Evolutionary conservation across 2,888 invertebrate species (phyloP).

Genomic region (Drosophila cyrtoloma): DNA sequence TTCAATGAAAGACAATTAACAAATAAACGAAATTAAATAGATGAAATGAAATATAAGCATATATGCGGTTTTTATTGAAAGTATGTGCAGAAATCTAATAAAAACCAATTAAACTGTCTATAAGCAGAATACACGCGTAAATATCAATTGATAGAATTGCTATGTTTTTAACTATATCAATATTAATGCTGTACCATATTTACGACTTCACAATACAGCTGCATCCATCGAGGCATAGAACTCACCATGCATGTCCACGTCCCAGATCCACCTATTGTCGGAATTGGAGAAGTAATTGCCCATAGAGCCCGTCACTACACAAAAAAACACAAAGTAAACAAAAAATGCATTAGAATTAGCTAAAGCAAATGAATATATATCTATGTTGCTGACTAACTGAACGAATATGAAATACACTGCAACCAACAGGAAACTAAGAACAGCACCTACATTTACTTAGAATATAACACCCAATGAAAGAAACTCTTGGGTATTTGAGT

Average conservation of each 20-base stretch:
- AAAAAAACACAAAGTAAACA: slow-evolving; percentile 45
- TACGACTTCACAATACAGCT: slow-evolving; percentile 4
- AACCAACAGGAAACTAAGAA: not conserved
- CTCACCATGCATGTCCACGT: slow-evolving; percentile 47
- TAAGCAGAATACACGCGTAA: slow-evolving; percentile 30
- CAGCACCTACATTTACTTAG: not conserved
- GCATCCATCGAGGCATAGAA: slow-evolving; percentile 41
- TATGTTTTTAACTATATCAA: not conserved
- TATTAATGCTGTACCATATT: slow-evolving; percentile 3
- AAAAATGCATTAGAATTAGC: slow-evolving; percentile 36
- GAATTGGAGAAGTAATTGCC: slow-evolving; percentile 44
- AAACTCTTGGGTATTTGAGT: slow-evolving; percentile 2
- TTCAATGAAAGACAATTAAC: slow-evolving; percentile 74
- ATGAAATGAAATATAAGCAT: slow-evolving; percentile 26
- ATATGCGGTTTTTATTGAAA: slow-evolving; percentile 48
- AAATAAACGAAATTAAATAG: slow-evolving; percentile 52
- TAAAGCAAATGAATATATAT: slow-evolving; percentile 30
- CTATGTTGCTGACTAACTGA: not conserved
- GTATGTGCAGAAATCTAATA: slow-evolving; percentile 74
- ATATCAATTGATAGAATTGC: slow-evolving; percentile 5
- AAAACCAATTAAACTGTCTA: slow-evolving; percentile 62
- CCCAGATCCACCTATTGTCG: slow-evolving; percentile 49
- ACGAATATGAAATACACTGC: slow-evolving; percentile 26
- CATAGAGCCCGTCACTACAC: slow-evolving; percentile 50
- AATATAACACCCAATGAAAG: not conserved